Percentiles rank a stretch among this genome's conserved stretches.
phyloP scores from a whole-genome alignment of 2,797 vertebrate genomes.

The Notoglanidium macrostoma region DNA sequence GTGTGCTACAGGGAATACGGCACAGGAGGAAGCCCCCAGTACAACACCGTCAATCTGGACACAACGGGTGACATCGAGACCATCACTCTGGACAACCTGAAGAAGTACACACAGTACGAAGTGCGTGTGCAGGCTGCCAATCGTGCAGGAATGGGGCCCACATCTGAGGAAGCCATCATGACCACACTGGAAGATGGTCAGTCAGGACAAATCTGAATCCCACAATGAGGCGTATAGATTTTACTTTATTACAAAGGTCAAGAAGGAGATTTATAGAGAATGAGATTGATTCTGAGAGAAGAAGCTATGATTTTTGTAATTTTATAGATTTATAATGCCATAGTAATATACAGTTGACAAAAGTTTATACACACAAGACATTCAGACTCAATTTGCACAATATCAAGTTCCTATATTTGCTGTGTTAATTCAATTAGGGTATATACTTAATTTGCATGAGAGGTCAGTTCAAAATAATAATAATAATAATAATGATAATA shows the following conservation, averaged over 20 bases:
- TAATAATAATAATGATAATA: too few species aligned
- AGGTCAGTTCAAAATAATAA: neutral
- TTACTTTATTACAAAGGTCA: neutral
- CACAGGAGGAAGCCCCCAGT: constrained; percentile 92
- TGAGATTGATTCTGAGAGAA: neutral
- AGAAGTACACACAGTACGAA: constrained; percentile 97
- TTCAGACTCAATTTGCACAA: neutral
- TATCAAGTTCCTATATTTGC: neutral
- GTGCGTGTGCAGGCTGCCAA: constrained; percentile 98
- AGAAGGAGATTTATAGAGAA: neutral
- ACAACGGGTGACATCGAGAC: constrained; percentile 92
- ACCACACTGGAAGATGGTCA: constrained; percentile 96
- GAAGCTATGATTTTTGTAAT: neutral
- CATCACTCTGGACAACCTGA: constrained; percentile 91
- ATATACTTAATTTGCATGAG: neutral
- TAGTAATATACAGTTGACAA: neutral
- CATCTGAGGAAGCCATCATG: constrained; percentile 96
- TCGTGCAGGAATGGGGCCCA: constrained; percentile 93
- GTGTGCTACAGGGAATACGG: constrained; percentile 98
- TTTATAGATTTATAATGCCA: neutral
- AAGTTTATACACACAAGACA: neutral
- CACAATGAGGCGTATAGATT: neutral
- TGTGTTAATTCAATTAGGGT: neutral
- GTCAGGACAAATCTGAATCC: constrained; percentile 26
- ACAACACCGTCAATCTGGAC: constrained; percentile 95